A percentile compares a stretch with the other conserved stretches of the same genome.
phyloP scores from a whole-genome alignment of 2,888 invertebrate species.

The Thecophora atra region DNA sequence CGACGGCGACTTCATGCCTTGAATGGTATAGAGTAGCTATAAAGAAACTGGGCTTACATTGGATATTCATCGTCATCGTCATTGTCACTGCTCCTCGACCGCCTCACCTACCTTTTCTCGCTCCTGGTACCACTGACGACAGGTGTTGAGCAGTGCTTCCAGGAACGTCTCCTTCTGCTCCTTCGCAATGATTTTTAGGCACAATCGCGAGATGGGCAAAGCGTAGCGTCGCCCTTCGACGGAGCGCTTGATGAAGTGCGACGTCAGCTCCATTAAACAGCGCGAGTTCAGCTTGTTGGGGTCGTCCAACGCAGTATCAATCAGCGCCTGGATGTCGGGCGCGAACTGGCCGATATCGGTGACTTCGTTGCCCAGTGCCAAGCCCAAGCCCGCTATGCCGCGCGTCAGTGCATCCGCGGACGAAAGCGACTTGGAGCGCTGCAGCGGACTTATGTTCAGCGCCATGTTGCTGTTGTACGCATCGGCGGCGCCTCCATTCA shows the following conservation, averaged over 20 bases:
- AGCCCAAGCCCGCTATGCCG: constrained; percentile 74
- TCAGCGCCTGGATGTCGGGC: constrained; percentile 76
- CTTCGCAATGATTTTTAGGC: constrained; percentile 86
- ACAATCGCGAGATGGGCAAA: constrained; percentile 84
- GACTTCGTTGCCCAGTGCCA: constrained; percentile 74
- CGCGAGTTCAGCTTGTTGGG: constrained; percentile 80
- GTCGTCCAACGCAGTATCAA: constrained; percentile 82
- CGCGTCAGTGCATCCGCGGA: constrained; percentile 78
- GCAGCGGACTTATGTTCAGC: constrained; percentile 66
- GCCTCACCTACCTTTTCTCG: constrained; percentile 70
- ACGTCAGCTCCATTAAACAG: constrained; percentile 85
- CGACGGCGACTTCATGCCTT: constrained; percentile 69
- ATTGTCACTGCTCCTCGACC: neutral
- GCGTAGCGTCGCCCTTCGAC: constrained; percentile 81
- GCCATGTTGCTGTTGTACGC: constrained; percentile 49
- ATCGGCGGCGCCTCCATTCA: constrained; percentile 49
- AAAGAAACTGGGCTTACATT: constrained; percentile 7
- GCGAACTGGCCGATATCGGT: constrained; percentile 81
- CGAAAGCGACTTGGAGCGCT: constrained; percentile 84
- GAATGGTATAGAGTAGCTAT: constrained; percentile 63
- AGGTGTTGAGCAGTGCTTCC: constrained; percentile 87
- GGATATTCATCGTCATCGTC: too few species aligned
- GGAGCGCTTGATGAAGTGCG: constrained; percentile 81
- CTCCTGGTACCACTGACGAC: constrained; percentile 91
- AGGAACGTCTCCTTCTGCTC: constrained; percentile 89